Conservation (phyloP, 1,140 invertebrate genomes). For the Plectrocnemia conspersa region DNA sequence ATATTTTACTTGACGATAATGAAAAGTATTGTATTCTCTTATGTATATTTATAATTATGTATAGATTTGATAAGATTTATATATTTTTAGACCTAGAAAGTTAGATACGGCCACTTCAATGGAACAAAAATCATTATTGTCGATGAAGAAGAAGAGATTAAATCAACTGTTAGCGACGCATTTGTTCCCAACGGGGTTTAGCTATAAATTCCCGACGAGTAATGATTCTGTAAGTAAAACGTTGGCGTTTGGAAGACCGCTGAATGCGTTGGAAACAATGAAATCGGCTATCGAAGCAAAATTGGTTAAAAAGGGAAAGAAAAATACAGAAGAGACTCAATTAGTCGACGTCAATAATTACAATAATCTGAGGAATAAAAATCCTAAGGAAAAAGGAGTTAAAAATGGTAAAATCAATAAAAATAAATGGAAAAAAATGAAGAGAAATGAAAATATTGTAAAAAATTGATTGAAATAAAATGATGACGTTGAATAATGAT, state of each 20-base stretch:
- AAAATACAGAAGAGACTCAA: conserved; percentile 43
- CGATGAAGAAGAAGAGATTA: conserved; percentile 57
- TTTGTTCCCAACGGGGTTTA: conserved; percentile 64
- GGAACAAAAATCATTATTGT: conserved; percentile 40
- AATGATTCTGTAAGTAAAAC: conserved; percentile 40
- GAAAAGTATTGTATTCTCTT: conserved; percentile 57
- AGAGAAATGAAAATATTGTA: conserved; percentile 8
- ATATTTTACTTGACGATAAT: conserved; percentile 77
- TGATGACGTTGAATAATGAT: neutral
- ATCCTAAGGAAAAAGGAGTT: conserved; percentile 29
- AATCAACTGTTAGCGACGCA: conserved; percentile 55
- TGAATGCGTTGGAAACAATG: conserved; percentile 56
- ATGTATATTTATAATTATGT: conserved; percentile 5
- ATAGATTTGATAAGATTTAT: too few species aligned
- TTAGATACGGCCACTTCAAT: conserved; percentile 45
- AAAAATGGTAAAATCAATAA: conserved; percentile 35
- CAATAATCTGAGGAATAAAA: conserved; percentile 1
- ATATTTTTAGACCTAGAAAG: conserved; percentile 38
- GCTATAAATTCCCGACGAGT: conserved; percentile 60
- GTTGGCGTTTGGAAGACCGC: conserved; percentile 15
- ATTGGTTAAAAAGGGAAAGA: conserved; percentile 43
- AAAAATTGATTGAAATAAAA: neutral
- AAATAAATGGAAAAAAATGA: conserved; percentile 34
- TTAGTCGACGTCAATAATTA: conserved; percentile 34
- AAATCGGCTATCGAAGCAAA: conserved; percentile 49